These are phyloP conservation scores for Amphipoea lucens DNA, from an alignment of 2,888 invertebrate genomes.

Conservation along the genomic window DNA sequence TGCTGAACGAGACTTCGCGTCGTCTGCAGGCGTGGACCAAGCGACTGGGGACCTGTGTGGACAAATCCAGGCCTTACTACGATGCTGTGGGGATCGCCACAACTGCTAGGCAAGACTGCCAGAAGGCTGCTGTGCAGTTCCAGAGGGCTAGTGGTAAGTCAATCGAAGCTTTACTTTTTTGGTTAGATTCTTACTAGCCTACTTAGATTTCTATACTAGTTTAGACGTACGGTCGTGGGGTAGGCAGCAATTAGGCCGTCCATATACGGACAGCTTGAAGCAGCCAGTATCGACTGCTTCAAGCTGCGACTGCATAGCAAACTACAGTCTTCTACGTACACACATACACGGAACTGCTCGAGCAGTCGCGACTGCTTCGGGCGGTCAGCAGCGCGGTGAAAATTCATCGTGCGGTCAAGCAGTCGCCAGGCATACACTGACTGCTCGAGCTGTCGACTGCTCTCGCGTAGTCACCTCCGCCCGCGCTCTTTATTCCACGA, in stretches of 20 bases:
- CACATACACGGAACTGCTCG: no score
- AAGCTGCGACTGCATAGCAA: no score
- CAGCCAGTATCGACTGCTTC: no score
- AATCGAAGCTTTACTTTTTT: not conserved
- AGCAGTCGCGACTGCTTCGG: no score
- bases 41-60: slow-evolving; percentile 96
- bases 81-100: slow-evolving; percentile 95
- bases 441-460: no score
- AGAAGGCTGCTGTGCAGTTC: slow-evolving; percentile 96
- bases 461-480: no score
- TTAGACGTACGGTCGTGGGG: not conserved
- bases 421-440: no score
- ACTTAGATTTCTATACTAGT: not conserved
- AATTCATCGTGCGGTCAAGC: no score
- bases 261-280: no score
- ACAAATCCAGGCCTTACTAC: slow-evolving; percentile 97
- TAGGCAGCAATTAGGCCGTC: not conserved
- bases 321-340: no score
- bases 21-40: slow-evolving; percentile 94
- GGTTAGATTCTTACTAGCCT: not conserved
- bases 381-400: no score
- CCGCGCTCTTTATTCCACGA: no score
- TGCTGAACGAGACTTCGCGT: slow-evolving; percentile 95
- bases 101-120: slow-evolving; percentile 95
- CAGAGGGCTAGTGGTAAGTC: slow-evolving; percentile 95